Conservation (phyloP, 2,888 invertebrate species). For the Psylliodes chrysocephalus region DNA sequence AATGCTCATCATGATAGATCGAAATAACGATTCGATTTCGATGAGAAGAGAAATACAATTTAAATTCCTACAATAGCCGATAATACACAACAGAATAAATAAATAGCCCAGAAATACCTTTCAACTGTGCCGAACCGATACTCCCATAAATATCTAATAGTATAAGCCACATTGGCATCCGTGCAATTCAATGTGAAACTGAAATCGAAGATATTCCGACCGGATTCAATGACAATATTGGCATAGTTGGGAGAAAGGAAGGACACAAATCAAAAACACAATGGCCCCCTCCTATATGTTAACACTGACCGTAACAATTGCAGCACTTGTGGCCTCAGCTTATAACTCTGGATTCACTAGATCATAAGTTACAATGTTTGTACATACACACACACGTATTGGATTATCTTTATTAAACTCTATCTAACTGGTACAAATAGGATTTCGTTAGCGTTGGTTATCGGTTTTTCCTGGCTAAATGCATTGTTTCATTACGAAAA, state of each 20-base stretch:
- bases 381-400: background rate
- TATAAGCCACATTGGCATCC: constrained; percentile 44
- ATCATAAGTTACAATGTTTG: constrained; percentile 25
- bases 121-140: constrained; percentile 16
- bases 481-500: background rate
- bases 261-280: constrained; percentile 53
- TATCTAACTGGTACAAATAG: constrained; percentile 8
- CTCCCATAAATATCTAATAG: constrained; percentile 46
- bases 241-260: constrained; percentile 54
- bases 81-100: constrained; percentile 22
- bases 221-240: constrained; percentile 49
- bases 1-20: background rate
- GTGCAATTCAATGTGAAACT: constrained; percentile 47
- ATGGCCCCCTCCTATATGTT: constrained; percentile 37
- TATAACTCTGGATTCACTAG: constrained; percentile 11
- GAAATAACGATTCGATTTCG: too few species aligned
- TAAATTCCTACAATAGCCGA: constrained; percentile 16
- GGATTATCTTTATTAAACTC: constrained; percentile 25
- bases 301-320: constrained; percentile 29
- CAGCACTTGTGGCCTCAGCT: constrained; percentile 13
- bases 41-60: constrained; percentile 7
- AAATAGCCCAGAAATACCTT: constrained; percentile 24
- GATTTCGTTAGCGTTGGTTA: background rate
- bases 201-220: constrained; percentile 45
- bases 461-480: background rate